These are phyloP conservation scores for Ditylenchus dipsaci DNA, from an alignment of 1,140 invertebrate species.

Conservation along the genomic window DNA sequence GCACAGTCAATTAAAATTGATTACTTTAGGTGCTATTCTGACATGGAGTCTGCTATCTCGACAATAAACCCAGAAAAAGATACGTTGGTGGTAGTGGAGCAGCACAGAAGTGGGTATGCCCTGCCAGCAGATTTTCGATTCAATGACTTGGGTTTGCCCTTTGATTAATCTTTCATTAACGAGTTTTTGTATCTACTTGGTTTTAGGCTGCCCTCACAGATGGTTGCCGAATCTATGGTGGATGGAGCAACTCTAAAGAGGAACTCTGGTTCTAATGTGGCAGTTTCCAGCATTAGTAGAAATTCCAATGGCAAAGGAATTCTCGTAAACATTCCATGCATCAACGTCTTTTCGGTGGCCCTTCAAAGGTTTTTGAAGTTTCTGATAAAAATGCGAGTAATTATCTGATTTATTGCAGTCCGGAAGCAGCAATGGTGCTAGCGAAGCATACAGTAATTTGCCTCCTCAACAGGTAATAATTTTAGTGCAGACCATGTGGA, in stretches of 20 bases:
- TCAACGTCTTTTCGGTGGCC: conserved; percentile 48
- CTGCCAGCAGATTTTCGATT: conserved; percentile 40
- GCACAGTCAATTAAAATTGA: conserved; percentile 1
- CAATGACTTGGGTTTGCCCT: conserved; percentile 46
- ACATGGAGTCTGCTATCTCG: conserved; percentile 45
- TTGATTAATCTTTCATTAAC: background rate
- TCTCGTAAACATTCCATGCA: conserved; percentile 55
- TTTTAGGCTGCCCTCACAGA: conserved; percentile 16
- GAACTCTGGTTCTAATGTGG: conserved; percentile 10
- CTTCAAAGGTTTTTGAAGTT: background rate
- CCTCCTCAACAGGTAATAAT: conserved; percentile 78
- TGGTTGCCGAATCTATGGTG: conserved; percentile 26
- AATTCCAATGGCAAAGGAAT: conserved; percentile 40
- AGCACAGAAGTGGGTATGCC: conserved; percentile 50
- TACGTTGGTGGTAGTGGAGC: conserved; percentile 49
- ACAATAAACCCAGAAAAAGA: conserved; percentile 47
- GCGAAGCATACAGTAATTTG: conserved; percentile 73
- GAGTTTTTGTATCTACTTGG: background rate
- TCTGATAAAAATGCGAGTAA: background rate
- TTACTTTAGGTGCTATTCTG: conserved; percentile 49
- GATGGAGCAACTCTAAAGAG: conserved; percentile 33
- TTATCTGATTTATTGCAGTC: conserved; percentile 6
- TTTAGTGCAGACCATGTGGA: too few relatives aligned
- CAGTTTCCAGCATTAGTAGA: conserved; percentile 13
- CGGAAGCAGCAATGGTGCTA: background rate